Base-by-base conservation (phyloP, 2,797 vertebrate species). In the Etheostoma nigrum region DNA sequence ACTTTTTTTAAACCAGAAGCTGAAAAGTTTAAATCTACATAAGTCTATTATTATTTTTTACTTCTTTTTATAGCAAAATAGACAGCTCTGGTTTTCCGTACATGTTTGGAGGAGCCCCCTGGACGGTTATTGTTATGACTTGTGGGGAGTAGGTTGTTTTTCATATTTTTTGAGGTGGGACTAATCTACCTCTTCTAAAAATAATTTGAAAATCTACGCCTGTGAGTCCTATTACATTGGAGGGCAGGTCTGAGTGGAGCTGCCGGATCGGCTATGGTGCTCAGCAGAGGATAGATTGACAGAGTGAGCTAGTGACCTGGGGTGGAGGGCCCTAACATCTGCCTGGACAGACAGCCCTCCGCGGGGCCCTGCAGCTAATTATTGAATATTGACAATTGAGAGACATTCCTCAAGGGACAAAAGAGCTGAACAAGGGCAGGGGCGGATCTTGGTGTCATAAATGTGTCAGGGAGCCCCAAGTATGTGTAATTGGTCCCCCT, bases 301-400 rank as follows among this genome's bases (percentile, higher is more conserved):
- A 87, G 36, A 11, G 86, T 70, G 91, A 78, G 84, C 90, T 68
- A 78, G 76, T 69, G 92, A 94, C 93, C 90, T 89, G 87, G 86
- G 88, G 89, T 87, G 88, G 87, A 85, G 92, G 78, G 88, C 82
- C 85, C 91, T 94, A 93, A 94, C 94, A 96, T 96, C 95, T 95
- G 95, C 85, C 91, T 87, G 91, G 92, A 90, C 87, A 94, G 91
- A 93, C 92, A 90, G 82, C 86, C 84, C 90, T 92, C 87, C 84
- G 84, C 77, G 87, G 36, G 36, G 87, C 74, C 67, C 72, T 69
- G 59, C 53, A 87, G 88, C 40, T 74, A 79, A 94, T 96, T 95
- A 96, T 93, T 95, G 94, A 95, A 95, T 96, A 96, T 96, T 94
- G 95, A 93, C 91, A 85, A 89, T 88, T 90, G 65, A 45, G 51